These are phyloP conservation scores for Forbesichthys papilliferus DNA, from an alignment of 2,113 vertebrate genomes.

Conservation along the genomic window DNA sequence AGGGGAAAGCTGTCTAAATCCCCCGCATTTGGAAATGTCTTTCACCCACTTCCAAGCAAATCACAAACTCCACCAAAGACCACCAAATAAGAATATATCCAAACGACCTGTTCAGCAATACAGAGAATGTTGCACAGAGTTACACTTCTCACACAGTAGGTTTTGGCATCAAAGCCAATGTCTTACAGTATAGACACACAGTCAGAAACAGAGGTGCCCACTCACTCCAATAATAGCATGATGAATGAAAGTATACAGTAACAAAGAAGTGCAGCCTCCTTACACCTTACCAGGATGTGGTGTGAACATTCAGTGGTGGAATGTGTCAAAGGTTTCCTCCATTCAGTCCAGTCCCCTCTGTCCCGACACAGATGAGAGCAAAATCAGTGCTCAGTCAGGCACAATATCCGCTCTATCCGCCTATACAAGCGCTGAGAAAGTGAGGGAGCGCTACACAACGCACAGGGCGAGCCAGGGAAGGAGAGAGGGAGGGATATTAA, in stretches of 20 bases:
- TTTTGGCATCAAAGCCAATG: not conserved
- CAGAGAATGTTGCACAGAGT: not conserved
- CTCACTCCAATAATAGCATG: too few relatives aligned
- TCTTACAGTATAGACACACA: not conserved
- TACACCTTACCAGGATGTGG: constrained; percentile 65
- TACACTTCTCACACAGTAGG: too few relatives aligned
- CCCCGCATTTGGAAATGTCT: not conserved
- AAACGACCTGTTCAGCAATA: constrained; percentile 33
- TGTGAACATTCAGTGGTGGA: constrained; percentile 58
- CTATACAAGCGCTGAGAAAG: constrained; percentile 67
- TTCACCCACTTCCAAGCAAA: constrained; percentile 2
- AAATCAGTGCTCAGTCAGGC: constrained; percentile 25
- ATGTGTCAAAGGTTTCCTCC: constrained; percentile 48
- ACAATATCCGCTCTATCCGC: constrained; percentile 60
- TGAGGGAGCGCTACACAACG: constrained; percentile 73
- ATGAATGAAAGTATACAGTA: not conserved
- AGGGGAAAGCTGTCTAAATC: not conserved
- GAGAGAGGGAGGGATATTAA: constrained; percentile 50
- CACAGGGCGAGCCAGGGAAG: constrained; percentile 62
- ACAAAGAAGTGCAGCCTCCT: too few relatives aligned
- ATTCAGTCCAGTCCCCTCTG: constrained; percentile 24
- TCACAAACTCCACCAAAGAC: constrained; percentile 7
- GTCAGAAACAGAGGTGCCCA: too few relatives aligned
- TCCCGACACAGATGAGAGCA: constrained; percentile 36
- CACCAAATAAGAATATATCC: constrained; percentile 6